Conservation (phyloP, 1,140 invertebrate species). For the Drosophila tsacasi region DNA sequence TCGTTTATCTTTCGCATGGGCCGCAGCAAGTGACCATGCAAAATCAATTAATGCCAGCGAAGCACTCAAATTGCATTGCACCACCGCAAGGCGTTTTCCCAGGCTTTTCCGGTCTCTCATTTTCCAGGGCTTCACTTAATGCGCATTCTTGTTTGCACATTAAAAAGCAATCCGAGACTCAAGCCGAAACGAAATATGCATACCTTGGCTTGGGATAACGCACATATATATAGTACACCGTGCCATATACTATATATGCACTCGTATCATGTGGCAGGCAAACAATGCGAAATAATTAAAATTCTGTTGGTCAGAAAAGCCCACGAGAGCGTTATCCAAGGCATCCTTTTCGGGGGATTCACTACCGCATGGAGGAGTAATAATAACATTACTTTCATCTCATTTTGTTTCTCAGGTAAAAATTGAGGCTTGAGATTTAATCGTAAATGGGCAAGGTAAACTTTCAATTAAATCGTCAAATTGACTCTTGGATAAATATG, state of each 20-base stretch:
- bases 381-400: constrained; percentile 47
- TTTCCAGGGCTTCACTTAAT: constrained; percentile 53
- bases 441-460: constrained; percentile 1
- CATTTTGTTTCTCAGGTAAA: constrained; percentile 32
- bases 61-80: constrained; percentile 49
- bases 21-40: constrained; percentile 64
- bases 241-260: background rate
- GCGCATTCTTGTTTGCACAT: constrained; percentile 56
- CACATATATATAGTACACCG: constrained; percentile 1
- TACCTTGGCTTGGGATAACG: constrained; percentile 12
- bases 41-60: constrained; percentile 66
- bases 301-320: constrained; percentile 33
- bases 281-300: constrained; percentile 66
- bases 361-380: constrained; percentile 30
- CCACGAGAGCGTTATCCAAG: constrained; percentile 33
- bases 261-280: constrained; percentile 15
- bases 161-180: constrained; percentile 56
- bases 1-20: constrained; percentile 52
- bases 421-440: constrained; percentile 22
- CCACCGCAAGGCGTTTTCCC: constrained; percentile 26
- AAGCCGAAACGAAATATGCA: constrained; percentile 37
- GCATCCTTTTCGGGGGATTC: constrained; percentile 15
- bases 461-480: constrained; percentile 4
- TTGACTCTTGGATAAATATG: background rate
- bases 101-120: background rate